Percentiles rank a stretch among this genome's conserved stretches.
Conservation (phyloP, 2,113 vertebrate species). For the Lepisosteus osseus region DNA sequence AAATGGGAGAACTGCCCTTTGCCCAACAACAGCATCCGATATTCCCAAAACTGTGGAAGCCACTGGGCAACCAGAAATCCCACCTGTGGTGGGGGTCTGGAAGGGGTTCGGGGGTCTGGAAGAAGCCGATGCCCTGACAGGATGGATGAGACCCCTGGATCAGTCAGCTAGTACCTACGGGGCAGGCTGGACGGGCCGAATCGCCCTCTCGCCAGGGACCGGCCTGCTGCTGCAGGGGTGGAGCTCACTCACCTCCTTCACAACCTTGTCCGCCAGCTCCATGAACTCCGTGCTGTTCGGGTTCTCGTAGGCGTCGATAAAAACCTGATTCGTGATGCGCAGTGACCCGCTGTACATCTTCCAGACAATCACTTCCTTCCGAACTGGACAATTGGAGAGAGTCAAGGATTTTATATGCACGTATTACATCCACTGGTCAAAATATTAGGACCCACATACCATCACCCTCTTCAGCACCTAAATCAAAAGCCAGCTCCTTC, state of each 20-base stretch:
- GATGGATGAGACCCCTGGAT: too few species aligned
- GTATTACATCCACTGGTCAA: neutral
- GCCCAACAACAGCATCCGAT: too few species aligned
- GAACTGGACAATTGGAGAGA: constrained; percentile 40
- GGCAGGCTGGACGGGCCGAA: too few species aligned
- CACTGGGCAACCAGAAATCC: too few species aligned
- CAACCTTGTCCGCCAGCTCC: constrained; percentile 50
- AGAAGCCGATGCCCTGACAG: too few species aligned
- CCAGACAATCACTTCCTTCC: constrained; percentile 41
- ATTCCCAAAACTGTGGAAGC: too few species aligned
- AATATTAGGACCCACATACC: neutral
- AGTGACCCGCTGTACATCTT: constrained; percentile 65
- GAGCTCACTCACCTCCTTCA: constrained; percentile 45
- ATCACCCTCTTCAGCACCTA: constrained; percentile 5
- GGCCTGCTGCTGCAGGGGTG: too few species aligned
- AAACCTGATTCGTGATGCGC: constrained; percentile 61
- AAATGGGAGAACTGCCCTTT: too few species aligned
- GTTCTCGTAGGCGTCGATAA: constrained; percentile 53
- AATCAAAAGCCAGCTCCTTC: neutral
- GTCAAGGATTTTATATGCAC: constrained; percentile 4
- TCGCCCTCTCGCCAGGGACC: too few species aligned
- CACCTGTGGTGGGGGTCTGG: too few species aligned
- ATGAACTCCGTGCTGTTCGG: constrained; percentile 52
- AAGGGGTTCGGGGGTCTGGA: too few species aligned
- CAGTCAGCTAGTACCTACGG: too few species aligned